Evolutionary conservation across 2,888 invertebrate species (phyloP).

Genomic region (Mongoloraphidia duomilia): DNA sequence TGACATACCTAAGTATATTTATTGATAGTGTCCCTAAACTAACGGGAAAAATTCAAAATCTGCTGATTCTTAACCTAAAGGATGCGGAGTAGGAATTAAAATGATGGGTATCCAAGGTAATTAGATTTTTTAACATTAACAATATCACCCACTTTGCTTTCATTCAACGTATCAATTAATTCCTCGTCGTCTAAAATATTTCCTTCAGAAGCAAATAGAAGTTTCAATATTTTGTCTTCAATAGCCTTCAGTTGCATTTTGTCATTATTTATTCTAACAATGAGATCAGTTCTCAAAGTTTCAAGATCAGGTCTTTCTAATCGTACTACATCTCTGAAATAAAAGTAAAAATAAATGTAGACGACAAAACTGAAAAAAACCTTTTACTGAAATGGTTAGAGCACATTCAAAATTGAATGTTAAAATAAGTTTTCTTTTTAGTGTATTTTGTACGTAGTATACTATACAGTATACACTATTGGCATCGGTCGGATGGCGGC

Average conservation of each 20-base stretch:
- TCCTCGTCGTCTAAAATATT: conserved; percentile 90
- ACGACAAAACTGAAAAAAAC: not conserved
- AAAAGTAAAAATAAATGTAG: conserved; percentile 6
- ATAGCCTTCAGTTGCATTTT: conserved; percentile 70
- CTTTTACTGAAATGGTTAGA: no score
- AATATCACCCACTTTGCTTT: conserved; percentile 50
- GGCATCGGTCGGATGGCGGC: no score
- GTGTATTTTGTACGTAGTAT: no score
- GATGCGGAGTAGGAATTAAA: no score
- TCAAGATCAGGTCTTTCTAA: conserved; percentile 83
- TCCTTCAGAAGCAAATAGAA: conserved; percentile 70
- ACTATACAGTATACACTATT: no score
- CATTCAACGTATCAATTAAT: conserved; percentile 77
- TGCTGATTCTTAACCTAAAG: no score
- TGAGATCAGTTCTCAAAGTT: conserved; percentile 63
- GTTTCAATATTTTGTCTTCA: conserved; percentile 77
- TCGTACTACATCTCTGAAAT: conserved; percentile 66
- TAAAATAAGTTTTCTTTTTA: no score
- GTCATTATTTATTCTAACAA: conserved; percentile 71
- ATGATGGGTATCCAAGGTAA: not conserved
- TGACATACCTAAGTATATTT: no score
- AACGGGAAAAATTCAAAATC: no score
- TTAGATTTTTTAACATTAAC: not conserved
- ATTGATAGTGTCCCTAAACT: no score
- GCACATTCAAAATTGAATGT: no score